phyloP scores from a whole-genome alignment of 2,888 invertebrate species.

The Patella caerulea region DNA sequence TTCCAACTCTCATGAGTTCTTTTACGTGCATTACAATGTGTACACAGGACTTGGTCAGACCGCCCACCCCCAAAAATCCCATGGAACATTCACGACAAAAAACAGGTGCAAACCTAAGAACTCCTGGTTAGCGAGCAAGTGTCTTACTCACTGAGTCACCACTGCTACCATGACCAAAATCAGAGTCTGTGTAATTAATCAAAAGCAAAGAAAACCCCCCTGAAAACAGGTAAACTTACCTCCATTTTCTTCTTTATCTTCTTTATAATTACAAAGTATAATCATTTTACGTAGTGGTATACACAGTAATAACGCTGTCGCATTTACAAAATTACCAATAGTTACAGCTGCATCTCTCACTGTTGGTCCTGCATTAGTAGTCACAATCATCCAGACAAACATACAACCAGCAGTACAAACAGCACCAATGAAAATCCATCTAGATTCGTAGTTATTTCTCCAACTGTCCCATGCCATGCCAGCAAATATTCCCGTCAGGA shows the following conservation, averaged over 20 bases:
- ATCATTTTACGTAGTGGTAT: conserved; percentile 71
- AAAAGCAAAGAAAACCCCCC: too few species aligned
- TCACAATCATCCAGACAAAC: conserved; percentile 71
- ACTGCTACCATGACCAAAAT: too few species aligned
- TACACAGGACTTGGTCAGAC: too few species aligned
- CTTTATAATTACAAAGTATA: conserved; percentile 48
- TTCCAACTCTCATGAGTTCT: too few species aligned
- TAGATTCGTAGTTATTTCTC: conserved; percentile 70
- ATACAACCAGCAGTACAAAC: conserved; percentile 66
- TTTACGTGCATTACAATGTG: too few species aligned
- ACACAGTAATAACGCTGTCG: conserved; percentile 68
- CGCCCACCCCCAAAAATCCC: too few species aligned
- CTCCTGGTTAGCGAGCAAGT: too few species aligned
- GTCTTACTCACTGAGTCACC: too few species aligned
- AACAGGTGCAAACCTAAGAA: too few species aligned
- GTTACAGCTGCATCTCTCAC: conserved; percentile 69
- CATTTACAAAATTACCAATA: conserved; percentile 71
- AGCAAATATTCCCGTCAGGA: conserved; percentile 70
- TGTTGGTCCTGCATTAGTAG: conserved; percentile 63
- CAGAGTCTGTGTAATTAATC: too few species aligned
- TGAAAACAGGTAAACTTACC: not conserved
- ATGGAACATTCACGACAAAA: too few species aligned
- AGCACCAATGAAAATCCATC: conserved; percentile 68
- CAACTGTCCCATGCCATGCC: conserved; percentile 70
- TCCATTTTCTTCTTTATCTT: conserved; percentile 40